phyloP scores from a whole-genome alignment of 2,797 vertebrate species.

The Platyrinchus mystaceus region DNA sequence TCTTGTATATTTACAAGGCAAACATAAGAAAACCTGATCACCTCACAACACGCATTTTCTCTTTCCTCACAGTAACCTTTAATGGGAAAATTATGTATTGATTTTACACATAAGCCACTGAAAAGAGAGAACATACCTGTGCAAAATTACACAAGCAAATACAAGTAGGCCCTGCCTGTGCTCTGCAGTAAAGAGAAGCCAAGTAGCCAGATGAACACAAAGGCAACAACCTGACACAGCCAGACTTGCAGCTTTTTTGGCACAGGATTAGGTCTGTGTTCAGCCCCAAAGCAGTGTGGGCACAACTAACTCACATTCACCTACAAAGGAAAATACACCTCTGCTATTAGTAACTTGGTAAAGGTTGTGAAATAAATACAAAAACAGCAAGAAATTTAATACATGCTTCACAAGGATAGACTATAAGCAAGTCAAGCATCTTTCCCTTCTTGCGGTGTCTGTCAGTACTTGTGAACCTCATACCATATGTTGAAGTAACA shows the following conservation, averaged over 20 bases:
- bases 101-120: neutral
- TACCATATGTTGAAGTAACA: neutral
- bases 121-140: neutral
- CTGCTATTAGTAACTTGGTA: neutral
- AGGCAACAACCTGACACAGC: neutral
- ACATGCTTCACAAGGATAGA: neutral
- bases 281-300: neutral
- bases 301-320: neutral
- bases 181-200: neutral
- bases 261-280: neutral
- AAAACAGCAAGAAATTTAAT: neutral
- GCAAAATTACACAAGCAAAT: neutral
- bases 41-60: neutral
- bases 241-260: neutral
- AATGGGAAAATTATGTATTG: neutral
- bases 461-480: neutral
- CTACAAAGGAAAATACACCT: neutral
- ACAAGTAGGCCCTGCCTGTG: neutral
- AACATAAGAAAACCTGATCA: neutral
- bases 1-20: neutral
- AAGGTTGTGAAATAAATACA: neutral
- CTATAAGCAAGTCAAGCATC: neutral
- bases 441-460: neutral
- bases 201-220: neutral
- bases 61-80: neutral